A percentile compares a stretch with the other conserved stretches of the same genome.
phyloP scores from a whole-genome alignment of 2,888 invertebrate genomes.

The Thymelicus lineola region DNA sequence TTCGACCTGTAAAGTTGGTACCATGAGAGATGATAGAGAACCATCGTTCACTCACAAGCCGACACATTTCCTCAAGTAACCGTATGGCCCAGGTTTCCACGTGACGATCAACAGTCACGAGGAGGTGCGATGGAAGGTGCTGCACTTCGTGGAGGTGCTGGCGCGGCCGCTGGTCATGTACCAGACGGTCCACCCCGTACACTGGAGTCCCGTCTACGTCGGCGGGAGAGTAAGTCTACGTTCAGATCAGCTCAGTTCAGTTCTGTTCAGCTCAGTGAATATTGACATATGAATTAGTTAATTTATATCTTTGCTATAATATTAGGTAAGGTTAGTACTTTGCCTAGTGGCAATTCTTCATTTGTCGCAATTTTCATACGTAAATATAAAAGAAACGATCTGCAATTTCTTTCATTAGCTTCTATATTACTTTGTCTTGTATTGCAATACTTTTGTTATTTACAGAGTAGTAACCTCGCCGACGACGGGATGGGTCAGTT shows the following conservation, averaged over 20 bases:
- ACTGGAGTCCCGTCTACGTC: slow-evolving; percentile 97
- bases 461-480: slow-evolving; percentile 88
- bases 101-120: slow-evolving; percentile 95
- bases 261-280: too few species aligned
- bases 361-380: too few species aligned
- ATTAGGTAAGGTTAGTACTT: too few species aligned
- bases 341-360: too few species aligned
- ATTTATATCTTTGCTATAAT: too few species aligned
- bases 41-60: too few species aligned
- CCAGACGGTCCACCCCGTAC: slow-evolving; percentile 94
- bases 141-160: slow-evolving; percentile 97
- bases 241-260: neutral
- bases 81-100: slow-evolving; percentile 89
- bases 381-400: too few species aligned
- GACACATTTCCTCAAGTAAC: too few species aligned
- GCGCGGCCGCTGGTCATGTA: slow-evolving; percentile 98
- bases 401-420: too few species aligned
- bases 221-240: slow-evolving; percentile 93
- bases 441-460: slow-evolving; percentile 32
- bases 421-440: neutral
- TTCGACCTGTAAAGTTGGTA: too few species aligned
- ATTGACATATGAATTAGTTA: too few species aligned
- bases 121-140: slow-evolving; percentile 95
- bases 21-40: too few species aligned
- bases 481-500: slow-evolving; percentile 91